Base-by-base conservation (phyloP, 2,113 vertebrate species). In the Caranx ignobilis region DNA sequence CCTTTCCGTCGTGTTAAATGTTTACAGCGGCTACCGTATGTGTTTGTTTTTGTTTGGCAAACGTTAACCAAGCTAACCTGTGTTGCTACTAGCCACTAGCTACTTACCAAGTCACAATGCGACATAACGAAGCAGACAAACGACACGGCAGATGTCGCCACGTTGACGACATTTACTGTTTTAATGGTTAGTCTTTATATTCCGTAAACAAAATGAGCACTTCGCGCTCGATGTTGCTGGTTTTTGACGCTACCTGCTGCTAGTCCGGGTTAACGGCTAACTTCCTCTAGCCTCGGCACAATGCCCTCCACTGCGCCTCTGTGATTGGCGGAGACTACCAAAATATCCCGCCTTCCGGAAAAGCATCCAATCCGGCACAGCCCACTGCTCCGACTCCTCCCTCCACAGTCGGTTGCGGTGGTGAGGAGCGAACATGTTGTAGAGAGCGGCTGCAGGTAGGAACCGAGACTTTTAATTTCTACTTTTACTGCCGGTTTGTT, bases 311-410 rank as follows among this genome's bases (percentile, higher is more conserved):
- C 2, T 1, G 18, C 11, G 1, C 0, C 3, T 3, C 9, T 31
- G 4, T 83, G 82, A 90, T 91, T 92, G 85, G 89, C 5, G 47
- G 19, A 83, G 4, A 75, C 0, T 5, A 21, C 12, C 0, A 34
- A 32, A 43, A 41, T 0, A 21, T 1, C 75, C 85, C 82, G 78
- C 88, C 83, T 72, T 73, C 56, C 15, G 11, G 4, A 15, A 48
- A 81, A 55, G 18, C 9, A 4, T 6, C 89, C 91, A 91, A 90
- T 92, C 63, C 15, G 1, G 54, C 3, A 0, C 19, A 13, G 39
- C 31, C 0, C 5, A 15, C 6, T 6, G 65, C 57, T 39, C 21
- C 8, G 11, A 4, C 13, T 4, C 18, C 6, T 48, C 6, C 18
- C 6, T 48, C 11, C 16, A 4, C 41, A 3, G 41, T 55, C 61